These are phyloP conservation scores for Halcyon chelicuti DNA, from an alignment of 2,797 vertebrate genomes.

Conservation along the genomic window DNA sequence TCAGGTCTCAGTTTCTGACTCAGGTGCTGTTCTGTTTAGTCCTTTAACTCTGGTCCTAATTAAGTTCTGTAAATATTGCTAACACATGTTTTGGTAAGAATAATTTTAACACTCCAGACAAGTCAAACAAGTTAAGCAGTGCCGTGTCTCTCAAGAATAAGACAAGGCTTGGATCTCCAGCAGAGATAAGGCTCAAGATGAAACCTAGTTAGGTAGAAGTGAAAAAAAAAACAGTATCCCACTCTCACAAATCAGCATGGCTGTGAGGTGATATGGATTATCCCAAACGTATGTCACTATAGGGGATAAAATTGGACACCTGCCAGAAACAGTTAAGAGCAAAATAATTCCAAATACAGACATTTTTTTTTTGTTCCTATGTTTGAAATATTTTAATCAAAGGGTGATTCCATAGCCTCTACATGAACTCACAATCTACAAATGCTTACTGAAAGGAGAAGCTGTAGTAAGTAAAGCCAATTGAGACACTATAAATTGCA, in stretches of 20 bases:
- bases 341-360: neutral
- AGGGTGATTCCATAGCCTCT: neutral
- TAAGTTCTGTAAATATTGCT: neutral
- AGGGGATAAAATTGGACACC: neutral
- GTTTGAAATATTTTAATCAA: neutral
- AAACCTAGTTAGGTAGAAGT: neutral
- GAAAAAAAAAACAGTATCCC: neutral
- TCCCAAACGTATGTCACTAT: neutral
- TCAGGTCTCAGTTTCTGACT: neutral
- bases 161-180: neutral
- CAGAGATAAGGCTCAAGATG: neutral
- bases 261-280: neutral
- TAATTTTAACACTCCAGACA: neutral
- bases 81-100: neutral
- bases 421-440: neutral
- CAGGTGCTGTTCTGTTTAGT: neutral
- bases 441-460: neutral
- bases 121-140: neutral
- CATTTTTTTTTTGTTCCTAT: neutral
- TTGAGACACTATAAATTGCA: neutral
- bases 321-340: neutral
- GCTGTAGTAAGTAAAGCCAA: neutral
- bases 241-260: neutral
- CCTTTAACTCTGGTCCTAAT: neutral
- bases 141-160: rapidly evolving